Base-by-base conservation (phyloP, 2,888 invertebrate genomes). In the Trichogramma evanescens region DNA sequence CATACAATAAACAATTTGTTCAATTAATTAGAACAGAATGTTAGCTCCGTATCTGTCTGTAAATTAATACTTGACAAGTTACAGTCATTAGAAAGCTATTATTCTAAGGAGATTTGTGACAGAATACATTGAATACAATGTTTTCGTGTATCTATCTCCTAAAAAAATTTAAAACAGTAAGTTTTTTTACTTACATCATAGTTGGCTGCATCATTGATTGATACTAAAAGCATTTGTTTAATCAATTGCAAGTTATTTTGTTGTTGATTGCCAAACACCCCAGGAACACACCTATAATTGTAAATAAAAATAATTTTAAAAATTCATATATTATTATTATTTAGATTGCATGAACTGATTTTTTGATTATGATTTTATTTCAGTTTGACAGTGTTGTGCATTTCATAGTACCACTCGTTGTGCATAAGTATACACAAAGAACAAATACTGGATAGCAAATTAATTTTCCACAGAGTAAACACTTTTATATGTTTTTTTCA, bases 191-290 rank as follows among this genome's bases (percentile, higher is more conserved):
- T 73, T 69, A 83, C 89, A 69, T 88, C 87, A 63, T 86, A 85
- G 66, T 87, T 84, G 67, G 86, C 82, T n/a, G 82, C 81, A 48
- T 90, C 88, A 66, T 88, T 83, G 63, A 93, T 81, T 62, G 92
- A 89, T 70, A 92, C 89, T 64, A 89, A 84, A 69, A 97, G 79
- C 96, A 97, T 96, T 78, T 94, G 92, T 76, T 96, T 96, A 70
- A 99, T 97, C 44, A 95, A 84, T 70, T 91, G 90, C 66, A 98
- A 78, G 78, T 96, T 95, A 74, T 93, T 89, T 65, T 86, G 84
- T 77, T 98, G 95, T 74, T 94, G 91, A 77, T 93, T 94, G 46
- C 98, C 99, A 83, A 99, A 99, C 57, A 98, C 91, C 45, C 95
- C 93, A 39, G 99, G 98, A 44, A 97, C 95, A 69, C 93, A 87